A percentile compares a stretch with the other conserved stretches of the same genome.
These are phyloP conservation scores for Invenusta paracnida DNA, from an alignment of 2,888 invertebrate species.

Conservation along the genomic window DNA sequence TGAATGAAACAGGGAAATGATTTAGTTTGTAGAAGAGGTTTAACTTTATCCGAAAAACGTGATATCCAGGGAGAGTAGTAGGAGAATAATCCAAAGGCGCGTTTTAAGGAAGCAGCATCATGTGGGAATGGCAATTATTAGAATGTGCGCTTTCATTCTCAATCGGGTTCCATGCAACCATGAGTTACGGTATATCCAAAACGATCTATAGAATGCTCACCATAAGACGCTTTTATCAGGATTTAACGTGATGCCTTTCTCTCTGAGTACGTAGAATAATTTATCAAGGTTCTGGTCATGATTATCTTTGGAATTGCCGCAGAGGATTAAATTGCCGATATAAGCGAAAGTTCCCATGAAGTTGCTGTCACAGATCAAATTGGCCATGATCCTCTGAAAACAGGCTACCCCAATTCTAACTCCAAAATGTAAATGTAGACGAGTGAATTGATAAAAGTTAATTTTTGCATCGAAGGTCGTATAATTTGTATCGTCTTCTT, in stretches of 20 bases:
- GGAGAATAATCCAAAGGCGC: not conserved
- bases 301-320: conserved; percentile 10
- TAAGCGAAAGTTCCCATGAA: conserved; percentile 31
- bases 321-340: conserved; percentile 10
- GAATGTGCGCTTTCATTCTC: not conserved
- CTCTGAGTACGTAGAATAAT: not conserved
- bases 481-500: conserved; percentile 28
- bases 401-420: conserved; percentile 29
- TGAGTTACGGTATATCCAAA: not conserved
- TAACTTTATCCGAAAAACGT: conserved; percentile 4
- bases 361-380: conserved; percentile 20
- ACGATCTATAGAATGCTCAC: not conserved
- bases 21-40: not conserved
- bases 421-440: conserved; percentile 36
- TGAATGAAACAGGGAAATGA: not conserved
- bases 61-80: conserved; percentile 28
- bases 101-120: not conserved
- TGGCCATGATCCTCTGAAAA: conserved; percentile 24
- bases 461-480: conserved; percentile 33
- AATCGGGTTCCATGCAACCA: not conserved
- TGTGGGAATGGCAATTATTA: not conserved
- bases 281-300: conserved; percentile 7
- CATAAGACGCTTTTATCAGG: not conserved
- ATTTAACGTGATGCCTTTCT: not conserved
- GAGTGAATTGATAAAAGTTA: conserved; percentile 24